These are phyloP conservation scores for Pharmacophagus antenor DNA, from an alignment of 2,888 invertebrate species.

Conservation along the genomic window DNA sequence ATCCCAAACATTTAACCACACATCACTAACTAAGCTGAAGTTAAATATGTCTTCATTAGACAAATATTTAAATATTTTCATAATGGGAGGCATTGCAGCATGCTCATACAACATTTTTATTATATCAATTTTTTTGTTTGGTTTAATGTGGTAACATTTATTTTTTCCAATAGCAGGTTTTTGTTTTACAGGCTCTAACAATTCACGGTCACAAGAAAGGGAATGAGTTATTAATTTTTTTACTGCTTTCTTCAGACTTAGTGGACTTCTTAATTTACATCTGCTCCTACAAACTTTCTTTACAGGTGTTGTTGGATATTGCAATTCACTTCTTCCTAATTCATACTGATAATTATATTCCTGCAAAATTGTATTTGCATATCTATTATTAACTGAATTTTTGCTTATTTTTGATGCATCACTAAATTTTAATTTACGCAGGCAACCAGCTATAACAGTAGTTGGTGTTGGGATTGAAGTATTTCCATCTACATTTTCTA, in stretches of 20 bases:
- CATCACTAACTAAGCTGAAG: conserved; percentile 61
- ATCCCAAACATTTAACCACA: conserved; percentile 63
- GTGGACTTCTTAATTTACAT: conserved; percentile 56
- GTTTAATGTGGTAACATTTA: conserved; percentile 44
- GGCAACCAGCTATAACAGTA: conserved; percentile 64
- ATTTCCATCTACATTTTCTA: conserved; percentile 42
- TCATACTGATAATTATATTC: conserved; percentile 40
- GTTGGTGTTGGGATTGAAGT: conserved; percentile 61
- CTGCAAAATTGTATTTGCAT: conserved; percentile 32
- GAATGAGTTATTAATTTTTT: conserved; percentile 65
- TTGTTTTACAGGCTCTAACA: conserved; percentile 46
- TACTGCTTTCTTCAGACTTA: conserved; percentile 49
- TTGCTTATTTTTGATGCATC: conserved; percentile 48
- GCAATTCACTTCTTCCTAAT: conserved; percentile 41
- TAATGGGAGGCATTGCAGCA: conserved; percentile 54
- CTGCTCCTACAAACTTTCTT: conserved; percentile 56
- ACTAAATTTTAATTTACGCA: conserved; percentile 62
- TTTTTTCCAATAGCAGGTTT: conserved; percentile 28
- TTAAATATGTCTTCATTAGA: conserved; percentile 65
- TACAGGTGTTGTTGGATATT: conserved; percentile 68
- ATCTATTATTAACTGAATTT: conserved; percentile 33
- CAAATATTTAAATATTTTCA: conserved; percentile 61
- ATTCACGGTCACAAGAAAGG: conserved; percentile 59
- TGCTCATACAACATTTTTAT: conserved; percentile 56
- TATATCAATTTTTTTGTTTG: conserved; percentile 68